Percentiles rank a stretch among this genome's conserved stretches.
Evolutionary conservation across 2,888 invertebrate genomes (phyloP).

Genomic region (Eilema sororculum): DNA sequence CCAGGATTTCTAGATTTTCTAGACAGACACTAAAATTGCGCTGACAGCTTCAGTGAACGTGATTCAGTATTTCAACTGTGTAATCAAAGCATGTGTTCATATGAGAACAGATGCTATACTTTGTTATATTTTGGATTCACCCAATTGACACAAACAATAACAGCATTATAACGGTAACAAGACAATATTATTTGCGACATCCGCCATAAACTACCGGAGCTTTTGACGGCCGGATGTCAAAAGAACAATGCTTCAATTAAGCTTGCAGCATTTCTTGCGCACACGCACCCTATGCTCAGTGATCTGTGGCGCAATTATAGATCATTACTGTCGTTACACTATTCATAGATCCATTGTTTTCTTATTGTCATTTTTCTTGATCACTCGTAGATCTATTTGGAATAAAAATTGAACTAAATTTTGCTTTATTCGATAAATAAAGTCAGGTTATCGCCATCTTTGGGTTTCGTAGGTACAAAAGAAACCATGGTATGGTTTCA

Average conservation of each 20-base stretch:
- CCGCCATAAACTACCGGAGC: conserved; percentile 37
- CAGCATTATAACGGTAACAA: conserved; percentile 9
- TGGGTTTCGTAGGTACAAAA: neutral
- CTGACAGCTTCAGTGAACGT: too few relatives aligned
- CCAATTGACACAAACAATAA: neutral
- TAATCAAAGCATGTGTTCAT: neutral
- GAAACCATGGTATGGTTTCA: neutral
- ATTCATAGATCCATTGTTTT: conserved; percentile 62
- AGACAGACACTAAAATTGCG: too few relatives aligned
- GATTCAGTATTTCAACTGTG: too few relatives aligned
- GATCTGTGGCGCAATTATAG: conserved; percentile 48
- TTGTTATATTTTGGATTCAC: conserved; percentile 5
- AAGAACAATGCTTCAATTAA: conserved; percentile 59
- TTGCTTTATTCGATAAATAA: neutral
- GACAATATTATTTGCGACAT: conserved; percentile 16
- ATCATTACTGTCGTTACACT: conserved; percentile 48
- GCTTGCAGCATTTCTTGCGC: conserved; percentile 52
- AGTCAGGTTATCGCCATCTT: neutral
- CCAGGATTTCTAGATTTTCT: too few relatives aligned
- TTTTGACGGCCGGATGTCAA: conserved; percentile 55
- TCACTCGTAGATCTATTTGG: conserved; percentile 36
- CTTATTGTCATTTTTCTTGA: conserved; percentile 53
- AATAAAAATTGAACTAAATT: neutral
- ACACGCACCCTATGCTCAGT: conserved; percentile 48
- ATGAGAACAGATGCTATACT: neutral